Evolutionary conservation across 30 jellyfish, hydroid and myxozoan species (phyloP).

Genomic region (Aurelia sp.): DNA sequence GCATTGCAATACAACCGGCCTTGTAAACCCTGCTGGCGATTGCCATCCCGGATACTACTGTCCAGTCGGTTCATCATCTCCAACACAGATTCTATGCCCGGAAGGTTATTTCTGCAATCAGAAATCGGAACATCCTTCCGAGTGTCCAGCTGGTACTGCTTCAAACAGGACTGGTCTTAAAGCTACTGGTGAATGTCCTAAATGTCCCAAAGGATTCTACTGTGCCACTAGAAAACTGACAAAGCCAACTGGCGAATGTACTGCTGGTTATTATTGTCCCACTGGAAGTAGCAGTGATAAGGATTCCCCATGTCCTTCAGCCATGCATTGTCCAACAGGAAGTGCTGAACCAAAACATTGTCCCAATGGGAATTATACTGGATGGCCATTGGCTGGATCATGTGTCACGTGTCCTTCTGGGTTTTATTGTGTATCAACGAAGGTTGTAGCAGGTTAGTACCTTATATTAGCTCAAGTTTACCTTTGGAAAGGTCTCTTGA

Average conservation of each 20-base stretch:
- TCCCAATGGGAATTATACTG: slow-evolving; percentile 90
- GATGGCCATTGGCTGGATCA: slow-evolving; percentile 78
- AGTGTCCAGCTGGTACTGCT: slow-evolving; percentile 89
- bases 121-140: slow-evolving; percentile 73
- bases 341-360: slow-evolving; percentile 86
- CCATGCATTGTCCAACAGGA: slow-evolving; percentile 91
- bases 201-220: slow-evolving; percentile 81
- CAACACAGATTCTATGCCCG: slow-evolving; percentile 72
- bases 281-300: slow-evolving; percentile 80
- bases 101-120: slow-evolving; percentile 82
- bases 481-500: no score
- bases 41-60: slow-evolving; percentile 92
- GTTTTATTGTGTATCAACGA: slow-evolving; percentile 70
- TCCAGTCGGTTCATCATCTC: slow-evolving; percentile 75
- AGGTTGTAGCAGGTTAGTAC: slow-evolving; percentile 74
- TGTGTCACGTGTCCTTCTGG: slow-evolving; percentile 87
- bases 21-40: slow-evolving; percentile 66
- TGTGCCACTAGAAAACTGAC: slow-evolving; percentile 81
- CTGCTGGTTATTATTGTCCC: slow-evolving; percentile 93
- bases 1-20: slow-evolving; percentile 89
- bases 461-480: no score
- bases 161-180: slow-evolving; percentile 83
- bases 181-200: slow-evolving; percentile 64
- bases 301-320: slow-evolving; percentile 86
- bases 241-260: slow-evolving; percentile 83